Base-by-base conservation (phyloP, 2,888 invertebrate genomes). In the Lordiphosa andalusiaca region DNA sequence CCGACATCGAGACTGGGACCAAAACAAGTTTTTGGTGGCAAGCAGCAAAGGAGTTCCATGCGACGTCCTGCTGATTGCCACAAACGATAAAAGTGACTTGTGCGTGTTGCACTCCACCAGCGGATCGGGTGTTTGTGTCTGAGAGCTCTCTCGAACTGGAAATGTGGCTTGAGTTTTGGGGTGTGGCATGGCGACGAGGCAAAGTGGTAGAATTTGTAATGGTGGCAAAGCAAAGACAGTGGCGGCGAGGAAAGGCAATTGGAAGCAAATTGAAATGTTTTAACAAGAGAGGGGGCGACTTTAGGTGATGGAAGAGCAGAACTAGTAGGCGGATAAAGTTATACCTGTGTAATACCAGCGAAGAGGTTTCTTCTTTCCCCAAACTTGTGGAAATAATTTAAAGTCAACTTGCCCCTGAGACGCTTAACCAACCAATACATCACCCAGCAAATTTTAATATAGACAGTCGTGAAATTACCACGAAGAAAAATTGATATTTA, bases 121-220 rank as follows among this genome's bases (percentile, higher is more conserved):
- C 25, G 7, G 25, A 25, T 25, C 25, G 25, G 25, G 25, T 25
- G 7, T 25, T 7, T 25, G 25, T 7, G 25, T 53, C 62, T 41
- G 59, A 30, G 30, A 30, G 59, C 57, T 53, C 55, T 56, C 60
- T 41, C 51, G 38, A 44, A 50, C 46, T 56, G 47, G 16, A 4
- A 46, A 16, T n/a, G 50, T 19, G 33, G 19, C 30, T 23, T 37
- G 23, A 23, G 5, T 36, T 41, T 41, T 56, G 54, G 68, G 53
- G 73, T 59, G 67, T 44, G 64, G 61, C 50, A 47, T 21, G 56
- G 40, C 53, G 0, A 2, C 30, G 3, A 30, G 30, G 30, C 30
- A 30, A 72, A 80, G 73, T 83, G 81, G 81, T 80, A 73, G 81
- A 76, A 80, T 80, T 78, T 69, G 77, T 71, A 83, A 78, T 80